A percentile compares a stretch with the other conserved stretches of the same genome.
Conservation (phyloP, 92 coral and sea anemone genomes). For the Zoanthus sociatus region DNA sequence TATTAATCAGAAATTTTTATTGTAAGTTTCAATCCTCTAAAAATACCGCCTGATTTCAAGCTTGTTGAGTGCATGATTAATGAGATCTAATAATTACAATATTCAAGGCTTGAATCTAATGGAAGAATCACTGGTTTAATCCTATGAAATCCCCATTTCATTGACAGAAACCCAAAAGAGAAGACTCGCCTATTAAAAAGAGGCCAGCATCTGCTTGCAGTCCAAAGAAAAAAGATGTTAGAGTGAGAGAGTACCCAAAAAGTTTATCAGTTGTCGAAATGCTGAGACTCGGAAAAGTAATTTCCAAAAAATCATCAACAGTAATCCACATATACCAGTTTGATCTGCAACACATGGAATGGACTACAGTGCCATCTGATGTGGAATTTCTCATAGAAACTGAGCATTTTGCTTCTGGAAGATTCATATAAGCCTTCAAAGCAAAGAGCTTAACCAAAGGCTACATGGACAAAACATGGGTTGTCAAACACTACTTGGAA, state of each 20-base stretch:
- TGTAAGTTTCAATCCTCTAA: background rate
- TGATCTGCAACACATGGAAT: slow-evolving; percentile 65
- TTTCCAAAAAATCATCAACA: slow-evolving; percentile 19
- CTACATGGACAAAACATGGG: slow-evolving; percentile 51
- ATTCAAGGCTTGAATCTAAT: background rate
- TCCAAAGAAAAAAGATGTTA: slow-evolving; percentile 14
- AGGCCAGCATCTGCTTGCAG: slow-evolving; percentile 32
- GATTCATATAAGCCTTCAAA: slow-evolving; percentile 62
- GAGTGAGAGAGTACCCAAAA: slow-evolving; percentile 36
- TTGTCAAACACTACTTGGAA: slow-evolving; percentile 56
- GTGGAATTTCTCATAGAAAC: slow-evolving; percentile 49
- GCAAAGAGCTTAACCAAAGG: slow-evolving; percentile 59
- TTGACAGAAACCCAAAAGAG: slow-evolving; percentile 46
- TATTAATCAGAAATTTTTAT: background rate
- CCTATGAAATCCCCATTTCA: slow-evolving; percentile 15
- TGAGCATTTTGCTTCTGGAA: slow-evolving; percentile 62
- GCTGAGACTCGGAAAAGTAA: slow-evolving; percentile 45
- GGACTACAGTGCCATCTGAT: slow-evolving; percentile 63
- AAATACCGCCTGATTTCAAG: slow-evolving; percentile 7
- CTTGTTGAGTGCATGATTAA: background rate
- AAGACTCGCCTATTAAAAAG: slow-evolving; percentile 13
- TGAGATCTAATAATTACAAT: background rate
- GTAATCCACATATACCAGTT: slow-evolving; percentile 60
- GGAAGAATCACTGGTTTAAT: slow-evolving; percentile 6
- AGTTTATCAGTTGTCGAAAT: slow-evolving; percentile 46